Evolutionary conservation across 2,113 vertebrate species (phyloP), one percentile per base, ranked within the genome.

Genomic region (Corydoras sp.): DNA sequence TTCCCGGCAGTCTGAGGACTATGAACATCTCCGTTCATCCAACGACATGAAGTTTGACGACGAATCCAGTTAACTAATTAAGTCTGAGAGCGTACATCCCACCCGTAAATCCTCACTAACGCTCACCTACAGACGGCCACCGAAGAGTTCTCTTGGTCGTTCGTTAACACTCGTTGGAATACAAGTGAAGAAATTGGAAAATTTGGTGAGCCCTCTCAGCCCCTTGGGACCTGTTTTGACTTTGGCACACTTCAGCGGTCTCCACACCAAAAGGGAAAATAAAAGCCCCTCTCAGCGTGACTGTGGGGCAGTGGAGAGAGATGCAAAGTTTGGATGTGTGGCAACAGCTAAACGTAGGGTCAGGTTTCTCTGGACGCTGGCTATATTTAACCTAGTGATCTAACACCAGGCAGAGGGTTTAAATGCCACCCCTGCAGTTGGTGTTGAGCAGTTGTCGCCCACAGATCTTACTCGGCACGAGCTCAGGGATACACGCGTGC

Each of bases 351-450:
- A 96, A 93, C 90, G 89, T 72, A 73, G 92, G 90, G 91, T 96
- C 95, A 88, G 91, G 92, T 98, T 98, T 96, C 96, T 90, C 81
- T 87, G 85, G 87, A 90, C 87, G 90, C 90, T 81, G 88, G 91
- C 96, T 98, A 99, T 97, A 97, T 99, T 98, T 99, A 98, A 95
- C 96, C 89, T 90, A 86, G 85, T 94, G 97, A 97, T 96, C 93
- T 93, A 92, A 92, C 95, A 93, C 92, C 93, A 94, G 92, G 88
- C 82, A 90, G 80, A 89, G 92, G 92, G 92, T 98, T 99, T 99
- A 99, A 98, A 99, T 98, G 97, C 94, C 96, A 94, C 92, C 92
- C 77, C 89, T 91, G 92, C 90, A 90, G 87, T 88, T 91, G 89
- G 89, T 82, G 84, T 83, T 82, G 83, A 89, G 85, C 90, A 90